These are phyloP conservation scores for Tragelaphus buxtoni DNA, from an alignment of 2,113 vertebrate species.

Conservation along the genomic window DNA sequence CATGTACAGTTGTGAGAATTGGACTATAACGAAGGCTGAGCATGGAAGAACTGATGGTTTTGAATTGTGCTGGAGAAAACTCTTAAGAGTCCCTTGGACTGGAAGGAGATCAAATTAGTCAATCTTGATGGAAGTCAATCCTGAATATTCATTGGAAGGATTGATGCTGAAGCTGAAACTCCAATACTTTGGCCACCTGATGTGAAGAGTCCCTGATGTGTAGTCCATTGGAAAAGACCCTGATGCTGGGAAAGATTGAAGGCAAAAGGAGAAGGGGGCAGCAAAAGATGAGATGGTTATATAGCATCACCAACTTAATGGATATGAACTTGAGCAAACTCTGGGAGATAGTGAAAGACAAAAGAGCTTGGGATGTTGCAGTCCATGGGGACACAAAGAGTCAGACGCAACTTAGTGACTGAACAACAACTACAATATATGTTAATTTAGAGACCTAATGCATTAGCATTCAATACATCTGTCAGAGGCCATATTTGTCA, in stretches of 20 bases:
- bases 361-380: neutral
- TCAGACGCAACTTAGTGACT: neutral
- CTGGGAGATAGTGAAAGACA: neutral
- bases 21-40: neutral
- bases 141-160: neutral
- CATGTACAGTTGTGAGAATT: neutral
- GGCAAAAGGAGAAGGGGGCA: neutral
- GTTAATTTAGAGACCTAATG: neutral
- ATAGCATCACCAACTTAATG: neutral
- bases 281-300: neutral
- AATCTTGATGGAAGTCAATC: neutral
- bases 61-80: rapidly evolving
- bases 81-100: neutral
- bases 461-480: neutral
- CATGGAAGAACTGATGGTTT: neutral
- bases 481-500: neutral
- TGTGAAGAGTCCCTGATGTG: neutral
- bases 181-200: neutral
- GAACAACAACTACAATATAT: neutral
- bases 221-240: neutral
- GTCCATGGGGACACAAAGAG: neutral
- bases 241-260: neutral
- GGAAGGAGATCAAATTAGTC: neutral
- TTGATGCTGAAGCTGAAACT: neutral
- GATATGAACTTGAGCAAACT: neutral